Evolutionary conservation across 2,888 invertebrate species (phyloP), one percentile per base, ranked within the genome.

Genomic region (Cactoblastis cactorum): DNA sequence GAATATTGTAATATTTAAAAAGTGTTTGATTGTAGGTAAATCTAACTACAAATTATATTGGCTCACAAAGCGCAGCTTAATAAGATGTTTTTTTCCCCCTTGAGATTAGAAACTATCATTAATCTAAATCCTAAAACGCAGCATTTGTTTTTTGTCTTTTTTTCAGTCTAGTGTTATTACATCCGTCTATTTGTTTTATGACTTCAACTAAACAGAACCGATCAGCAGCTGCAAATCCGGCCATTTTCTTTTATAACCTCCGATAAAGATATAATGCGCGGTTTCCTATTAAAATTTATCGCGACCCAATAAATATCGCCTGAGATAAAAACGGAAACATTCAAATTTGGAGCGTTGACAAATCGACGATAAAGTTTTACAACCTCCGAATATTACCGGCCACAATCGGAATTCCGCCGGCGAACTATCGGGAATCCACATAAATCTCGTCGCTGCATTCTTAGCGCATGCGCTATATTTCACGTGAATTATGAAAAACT

Each of bases 281-380:
- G 47, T 37, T 37, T 48, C 37, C 4, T 37, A 41, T 41, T 49
- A 34, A 49, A 39, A 49, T 49, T 49, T 48, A 48, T 56, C 51
- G 45, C 53, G 37, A 38, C 51, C 57, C 57, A 54, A 58, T 57
- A 56, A 53, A 51, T 49, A 50, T 41, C 50, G 9, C 6, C 22
- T 19, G 50, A 55, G 53, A 58, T 61, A 49, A 49, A 49, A 41
- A 49, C 34, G 41, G 18, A 24, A 61, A 62, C 65, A 70, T 68
- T 67, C 65, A 65, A 66, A 70, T 67, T 61, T 61, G 60, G 53
- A 56, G 62, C 65, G 67, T 57, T 68, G 74, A 77, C 71, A 71
- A 72, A 76, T 73, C 57, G 69, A 53, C 68, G 68, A 74, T 74
- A 73, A 69, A 72, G 63, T 70, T 67, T 72, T 66, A 68, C 71